Conservation (phyloP, 2,797 vertebrate genomes). For the Rhinoraja longicauda region DNA sequence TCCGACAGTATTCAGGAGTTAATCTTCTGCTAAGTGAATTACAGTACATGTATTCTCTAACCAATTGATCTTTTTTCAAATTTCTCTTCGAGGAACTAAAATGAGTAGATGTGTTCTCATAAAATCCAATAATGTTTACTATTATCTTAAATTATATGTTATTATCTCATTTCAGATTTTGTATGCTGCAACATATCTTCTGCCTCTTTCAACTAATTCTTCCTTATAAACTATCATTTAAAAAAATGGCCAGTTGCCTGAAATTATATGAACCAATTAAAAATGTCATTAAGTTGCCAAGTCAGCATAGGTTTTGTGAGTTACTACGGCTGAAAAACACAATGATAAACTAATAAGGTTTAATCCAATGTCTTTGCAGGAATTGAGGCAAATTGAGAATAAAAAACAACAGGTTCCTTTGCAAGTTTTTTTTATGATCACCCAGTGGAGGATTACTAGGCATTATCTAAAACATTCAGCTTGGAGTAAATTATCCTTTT, state of each 20-base stretch:
- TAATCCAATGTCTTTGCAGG: background rate
- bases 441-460: background rate
- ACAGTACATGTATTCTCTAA: background rate
- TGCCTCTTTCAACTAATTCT: background rate
- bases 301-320: conserved; percentile 12
- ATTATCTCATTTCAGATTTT: background rate
- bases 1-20: background rate
- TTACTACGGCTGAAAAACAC: background rate
- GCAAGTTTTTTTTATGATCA: background rate
- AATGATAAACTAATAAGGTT: background rate
- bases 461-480: background rate
- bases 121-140: background rate
- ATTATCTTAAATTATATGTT: background rate
- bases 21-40: background rate
- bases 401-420: background rate
- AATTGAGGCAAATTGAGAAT: conserved; percentile 15
- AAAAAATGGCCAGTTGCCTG: background rate
- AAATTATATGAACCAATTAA: conserved; percentile 14
- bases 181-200: background rate
- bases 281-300: conserved; percentile 21
- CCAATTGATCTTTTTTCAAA: background rate
- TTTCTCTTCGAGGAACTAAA: background rate
- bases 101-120: background rate
- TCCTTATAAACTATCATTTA: background rate
- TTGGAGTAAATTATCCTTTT: background rate